Evolutionary conservation across 2,888 invertebrate genomes (phyloP).

Genomic region (Anoncus sp.): DNA sequence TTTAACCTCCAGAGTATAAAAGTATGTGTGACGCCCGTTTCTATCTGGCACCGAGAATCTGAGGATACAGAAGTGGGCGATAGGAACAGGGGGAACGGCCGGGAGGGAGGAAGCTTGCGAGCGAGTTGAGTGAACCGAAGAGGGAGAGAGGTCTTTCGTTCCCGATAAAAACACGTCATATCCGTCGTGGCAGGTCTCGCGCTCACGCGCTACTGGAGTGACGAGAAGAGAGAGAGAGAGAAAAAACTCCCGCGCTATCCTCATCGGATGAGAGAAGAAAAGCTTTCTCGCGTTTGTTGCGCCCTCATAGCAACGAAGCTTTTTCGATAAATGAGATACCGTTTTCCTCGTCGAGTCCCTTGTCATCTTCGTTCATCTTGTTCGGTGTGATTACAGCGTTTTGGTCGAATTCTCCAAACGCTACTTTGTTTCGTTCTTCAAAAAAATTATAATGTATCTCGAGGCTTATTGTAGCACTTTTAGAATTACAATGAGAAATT

Average conservation of each 20-base stretch:
- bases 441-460: no score
- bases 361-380: constrained; percentile 4
- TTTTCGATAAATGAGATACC: constrained; percentile 46
- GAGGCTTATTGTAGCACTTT: no score
- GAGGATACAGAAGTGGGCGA: constrained; percentile 15
- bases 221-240: constrained; percentile 61
- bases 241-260: constrained; percentile 52
- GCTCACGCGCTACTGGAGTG: constrained; percentile 54
- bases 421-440: no score
- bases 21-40: constrained; percentile 74
- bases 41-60: constrained; percentile 77
- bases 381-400: constrained; percentile 4
- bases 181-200: constrained; percentile 69
- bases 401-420: neutral
- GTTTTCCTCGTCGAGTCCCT: constrained; percentile 27
- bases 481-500: no score
- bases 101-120: constrained; percentile 52
- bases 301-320: constrained; percentile 16
- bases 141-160: constrained; percentile 47
- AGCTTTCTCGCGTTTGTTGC: constrained; percentile 51
- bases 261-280: constrained; percentile 49
- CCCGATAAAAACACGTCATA: constrained; percentile 78
- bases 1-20: constrained; percentile 79
- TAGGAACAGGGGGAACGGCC: neutral
- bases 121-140: constrained; percentile 30